phyloP scores from a whole-genome alignment of 2,797 vertebrate species.

The Diglossa cyanea region DNA sequence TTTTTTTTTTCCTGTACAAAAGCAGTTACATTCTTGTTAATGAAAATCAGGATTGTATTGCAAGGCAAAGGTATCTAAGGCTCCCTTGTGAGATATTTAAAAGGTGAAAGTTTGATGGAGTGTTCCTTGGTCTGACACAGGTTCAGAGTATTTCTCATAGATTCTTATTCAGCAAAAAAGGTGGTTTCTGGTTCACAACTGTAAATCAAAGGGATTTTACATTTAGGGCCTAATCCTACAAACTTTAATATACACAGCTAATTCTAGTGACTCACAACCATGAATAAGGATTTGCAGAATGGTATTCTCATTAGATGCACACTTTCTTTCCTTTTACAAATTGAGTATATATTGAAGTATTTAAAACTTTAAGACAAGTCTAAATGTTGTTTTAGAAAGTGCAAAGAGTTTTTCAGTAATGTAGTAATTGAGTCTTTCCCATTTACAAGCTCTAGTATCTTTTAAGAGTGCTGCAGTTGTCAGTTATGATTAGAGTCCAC shows the following conservation, averaged over 20 bases:
- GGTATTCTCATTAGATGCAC: neutral
- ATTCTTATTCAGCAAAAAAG: slow-evolving; percentile 13
- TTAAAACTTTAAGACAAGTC: neutral
- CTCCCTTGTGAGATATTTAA: slow-evolving; percentile 63
- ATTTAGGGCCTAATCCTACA: slow-evolving; percentile 35
- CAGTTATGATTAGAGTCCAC: neutral
- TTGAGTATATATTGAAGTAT: neutral
- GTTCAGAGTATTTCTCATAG: slow-evolving; percentile 40
- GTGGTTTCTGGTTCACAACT: slow-evolving; percentile 19
- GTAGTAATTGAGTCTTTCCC: neutral
- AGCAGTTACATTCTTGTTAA: slow-evolving; percentile 55
- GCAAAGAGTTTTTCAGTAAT: neutral
- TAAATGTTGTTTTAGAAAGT: neutral
- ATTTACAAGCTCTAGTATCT: neutral
- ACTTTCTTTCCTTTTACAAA: neutral
- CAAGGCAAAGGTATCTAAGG: slow-evolving; percentile 53
- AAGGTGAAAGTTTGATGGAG: slow-evolving; percentile 66
- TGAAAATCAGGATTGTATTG: slow-evolving; percentile 60
- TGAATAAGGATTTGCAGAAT: slow-evolving; percentile 6
- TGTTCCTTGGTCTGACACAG: slow-evolving; percentile 49
- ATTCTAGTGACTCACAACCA: neutral
- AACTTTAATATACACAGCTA: slow-evolving; percentile 35
- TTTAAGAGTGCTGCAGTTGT: slow-evolving; percentile 18
- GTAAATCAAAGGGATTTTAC: slow-evolving; percentile 32
- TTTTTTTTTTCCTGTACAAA: neutral